Evolutionary conservation across 2,888 invertebrate species (phyloP).

Genomic region (Caenorhabditis sp.): DNA sequence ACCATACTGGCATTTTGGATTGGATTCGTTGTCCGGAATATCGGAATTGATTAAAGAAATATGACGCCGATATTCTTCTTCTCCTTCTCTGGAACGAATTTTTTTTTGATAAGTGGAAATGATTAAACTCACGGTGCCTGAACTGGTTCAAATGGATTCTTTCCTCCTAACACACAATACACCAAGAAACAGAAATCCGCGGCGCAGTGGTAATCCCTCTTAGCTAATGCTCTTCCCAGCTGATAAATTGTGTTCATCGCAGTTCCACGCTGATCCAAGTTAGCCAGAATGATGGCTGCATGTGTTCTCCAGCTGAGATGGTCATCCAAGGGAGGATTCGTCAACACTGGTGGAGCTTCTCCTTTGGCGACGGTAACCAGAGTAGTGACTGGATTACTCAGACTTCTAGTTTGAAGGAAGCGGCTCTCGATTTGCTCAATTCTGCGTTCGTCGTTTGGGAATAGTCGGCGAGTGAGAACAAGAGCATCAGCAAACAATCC

Average conservation of each 20-base stretch:
- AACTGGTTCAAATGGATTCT: slow-evolving; percentile 70
- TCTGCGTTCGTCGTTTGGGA: slow-evolving; percentile 67
- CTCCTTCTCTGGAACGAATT: slow-evolving; percentile 66
- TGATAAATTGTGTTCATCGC: slow-evolving; percentile 77
- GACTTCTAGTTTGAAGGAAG: slow-evolving; percentile 74
- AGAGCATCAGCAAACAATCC: slow-evolving; percentile 80
- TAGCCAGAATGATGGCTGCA: slow-evolving; percentile 92
- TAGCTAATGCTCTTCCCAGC: slow-evolving; percentile 77
- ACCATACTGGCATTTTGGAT: slow-evolving; percentile 51
- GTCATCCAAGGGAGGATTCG: slow-evolving; percentile 83
- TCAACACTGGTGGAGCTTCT: slow-evolving; percentile 76
- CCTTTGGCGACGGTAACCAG: slow-evolving; percentile 77
- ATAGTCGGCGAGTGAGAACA: slow-evolving; percentile 75
- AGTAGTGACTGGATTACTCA: slow-evolving; percentile 78
- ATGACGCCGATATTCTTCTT: slow-evolving; percentile 71
- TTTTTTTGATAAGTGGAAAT: too few species aligned
- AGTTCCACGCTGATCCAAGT: slow-evolving; percentile 58
- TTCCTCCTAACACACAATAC: slow-evolving; percentile 85
- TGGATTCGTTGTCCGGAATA: slow-evolving; percentile 77
- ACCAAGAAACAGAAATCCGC: slow-evolving; percentile 97
- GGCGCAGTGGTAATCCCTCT: slow-evolving; percentile 90
- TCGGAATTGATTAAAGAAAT: slow-evolving; percentile 78
- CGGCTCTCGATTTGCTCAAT: slow-evolving; percentile 74
- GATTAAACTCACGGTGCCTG: slow-evolving; percentile 48
- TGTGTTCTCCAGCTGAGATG: slow-evolving; percentile 95